Base-by-base conservation (phyloP, 2,888 invertebrate genomes). In the Oithona nana region DNA sequence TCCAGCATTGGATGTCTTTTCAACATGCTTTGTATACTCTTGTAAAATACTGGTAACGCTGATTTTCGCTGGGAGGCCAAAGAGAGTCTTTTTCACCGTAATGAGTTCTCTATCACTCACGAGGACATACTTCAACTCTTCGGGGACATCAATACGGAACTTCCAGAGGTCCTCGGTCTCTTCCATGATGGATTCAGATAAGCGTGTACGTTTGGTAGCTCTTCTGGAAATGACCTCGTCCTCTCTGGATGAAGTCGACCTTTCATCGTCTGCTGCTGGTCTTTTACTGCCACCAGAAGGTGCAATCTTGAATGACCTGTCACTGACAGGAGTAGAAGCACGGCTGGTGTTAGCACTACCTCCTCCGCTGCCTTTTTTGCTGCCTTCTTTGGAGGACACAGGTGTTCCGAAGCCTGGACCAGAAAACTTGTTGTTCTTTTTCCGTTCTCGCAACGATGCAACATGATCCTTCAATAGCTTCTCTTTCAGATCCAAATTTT, bases 401-500 rank as follows among this genome's bases (percentile, higher is more conserved):
- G 24, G 24, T 24, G 24, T 54, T 6, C 54, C 54, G 2, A n/a
- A n/a, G n/a, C 24, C 24, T 24, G 54, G 54, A 20, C 26, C 26
- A 13, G 20, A 16, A 4, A 24, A 16, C 26, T 26, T 54, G 54
- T 20, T 16, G 3, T 22, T n/a, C 28, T 59, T 49, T 24, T 59
- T 59, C 22, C 24, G 20, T 49, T 59, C 50, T 22, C 28, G n/a
- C 6, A 28, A 6, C 22, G 48, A 16, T 4, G 59, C 59, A 48
- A 26, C 26, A 4, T 87, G 86, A 2, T 86, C 85, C 70, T 82
- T 81, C 69, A 83, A 82, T 6, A 92, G 81, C 72, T 90, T 89
- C 70, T 86, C 88, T 71, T 92, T 90, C 65, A 84, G 81, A 69
- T 86, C 86, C 1, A 88, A 81, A 71, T 90, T 90, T 1, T 83